phyloP scores from a whole-genome alignment of 2,888 invertebrate genomes.

The Ephialtes manifestator region DNA sequence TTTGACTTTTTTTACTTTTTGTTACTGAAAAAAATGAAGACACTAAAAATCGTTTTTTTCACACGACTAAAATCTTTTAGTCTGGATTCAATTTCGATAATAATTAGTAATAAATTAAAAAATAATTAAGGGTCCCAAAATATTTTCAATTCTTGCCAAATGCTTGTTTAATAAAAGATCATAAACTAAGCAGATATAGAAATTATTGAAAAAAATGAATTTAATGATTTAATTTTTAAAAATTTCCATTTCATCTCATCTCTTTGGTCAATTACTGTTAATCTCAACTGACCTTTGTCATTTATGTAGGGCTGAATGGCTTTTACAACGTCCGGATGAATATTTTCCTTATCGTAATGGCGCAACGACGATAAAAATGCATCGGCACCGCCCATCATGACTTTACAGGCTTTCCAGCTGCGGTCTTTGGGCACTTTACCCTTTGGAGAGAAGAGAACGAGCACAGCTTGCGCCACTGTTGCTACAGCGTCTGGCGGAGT shows the following conservation, averaged over 20 bases:
- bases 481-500: constrained; percentile 96
- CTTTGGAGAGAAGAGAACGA: constrained; percentile 93
- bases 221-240: not conserved
- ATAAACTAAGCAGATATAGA: too few relatives aligned
- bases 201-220: not conserved
- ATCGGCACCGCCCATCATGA: constrained; percentile 96
- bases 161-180: too few relatives aligned
- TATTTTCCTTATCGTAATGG: constrained; percentile 97
- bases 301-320: constrained; percentile 88
- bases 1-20: too few relatives aligned
- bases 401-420: constrained; percentile 96
- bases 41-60: too few relatives aligned
- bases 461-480: constrained; percentile 94
- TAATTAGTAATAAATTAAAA: too few relatives aligned
- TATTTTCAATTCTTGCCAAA: too few relatives aligned
- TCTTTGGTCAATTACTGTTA: not conserved
- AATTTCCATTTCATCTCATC: not conserved
- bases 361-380: constrained; percentile 93
- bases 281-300: constrained; percentile 82
- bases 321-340: constrained; percentile 95
- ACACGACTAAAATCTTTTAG: too few relatives aligned
- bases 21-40: too few relatives aligned
- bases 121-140: too few relatives aligned
- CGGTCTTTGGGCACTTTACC: constrained; percentile 95
- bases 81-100: too few relatives aligned